Evolutionary conservation across 2,797 vertebrate genomes (phyloP), one percentile per base, ranked within the genome.

Genomic region (Myripristis murdjan): DNA sequence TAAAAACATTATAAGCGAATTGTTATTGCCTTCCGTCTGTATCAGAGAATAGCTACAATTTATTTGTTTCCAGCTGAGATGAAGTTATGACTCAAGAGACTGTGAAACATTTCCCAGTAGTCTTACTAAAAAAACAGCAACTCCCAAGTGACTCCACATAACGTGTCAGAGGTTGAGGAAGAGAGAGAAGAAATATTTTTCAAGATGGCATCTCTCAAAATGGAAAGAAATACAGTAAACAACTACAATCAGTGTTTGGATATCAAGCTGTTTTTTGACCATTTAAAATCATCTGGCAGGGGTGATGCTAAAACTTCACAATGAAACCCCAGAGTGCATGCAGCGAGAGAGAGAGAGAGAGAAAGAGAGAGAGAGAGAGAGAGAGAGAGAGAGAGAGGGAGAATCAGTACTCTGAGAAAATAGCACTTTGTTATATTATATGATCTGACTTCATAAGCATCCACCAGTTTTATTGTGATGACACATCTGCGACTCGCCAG

Each of bases 281-380:
- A 64, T 73, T 76, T 85, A 67, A 72, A 77, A 64, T 51, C 48
- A 67, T 73, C 78, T 76, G 55, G 70, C 76, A 59, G 82, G 77
- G 26, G 56, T 41, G 28, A 22, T 33, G 60, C n/a, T 51, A 70
- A 46, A 71, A 56, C 71, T 62, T 84, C 67, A 78, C 53, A 9
- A 3, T 65, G 69, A 65, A 69, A 68, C 62, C 56, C 33, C 57
- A 31, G 48, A 84, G 80, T 76, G 82, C 79, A 82, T 55, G 73
- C 41, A 84, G 14, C 39, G 4, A 15, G 39, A 53, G 6, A 2
- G 26, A 28, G 26, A 6, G 15, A 20, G 24, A 26, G 15, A 47
- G 11, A 47, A 6, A 18, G 31, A 8, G 28, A 46, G 39, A 20
- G 7, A 48, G 33, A 52, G 20, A 16, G 14, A 8, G 44, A 2